Base-by-base conservation (phyloP, 2,113 vertebrate genomes). In the Mobula hypostoma region DNA sequence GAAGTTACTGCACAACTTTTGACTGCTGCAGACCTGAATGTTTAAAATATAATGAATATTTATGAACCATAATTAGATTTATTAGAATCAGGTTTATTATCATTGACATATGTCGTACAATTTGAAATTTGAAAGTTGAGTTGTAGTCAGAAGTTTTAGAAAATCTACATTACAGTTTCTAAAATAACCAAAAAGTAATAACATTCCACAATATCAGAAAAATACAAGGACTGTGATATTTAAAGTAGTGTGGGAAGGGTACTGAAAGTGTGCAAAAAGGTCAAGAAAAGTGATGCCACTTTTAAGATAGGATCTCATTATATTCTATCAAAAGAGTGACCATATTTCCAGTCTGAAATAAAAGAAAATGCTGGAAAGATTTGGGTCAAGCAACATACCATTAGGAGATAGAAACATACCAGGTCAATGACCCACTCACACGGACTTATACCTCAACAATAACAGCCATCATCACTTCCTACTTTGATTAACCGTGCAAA, bases 1-100 rank as follows among this genome's bases (percentile, higher is more conserved):
- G 94, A 98, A 96, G 95, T 97, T 96, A 94, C 96, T 97, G 95
- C 97, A 97, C 95, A 99, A 96, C 78, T 97, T 97, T 96, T 98
- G 98, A 95, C 96, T 97, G 12, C 97, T 96, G 94, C 97, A 97
- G 96, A 98, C 97, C 98, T 99, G 96, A 95, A 96, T 95, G 95
- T 95, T 94, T 94, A 87, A 96, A 61, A 95, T 94, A 79, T 94
- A 94, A 72, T 61, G 95, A 94, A 95, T 94, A 94, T 94, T 95
- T 94, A 95, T 93, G 94, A 48, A 48, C 48, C 48, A 48, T 48
- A 48, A 48, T 48, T 48, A 48, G 48, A 2, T 48, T 48, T 48
- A 48, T 48, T 48, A 48, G 48, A 48, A 48, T 48, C 48, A 48
- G 48, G 48, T 48, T 48, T 48, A 48, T 48, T 48, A 48, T 48